Conservation (phyloP, 2,888 invertebrate species). For the Julus scandinavius region DNA sequence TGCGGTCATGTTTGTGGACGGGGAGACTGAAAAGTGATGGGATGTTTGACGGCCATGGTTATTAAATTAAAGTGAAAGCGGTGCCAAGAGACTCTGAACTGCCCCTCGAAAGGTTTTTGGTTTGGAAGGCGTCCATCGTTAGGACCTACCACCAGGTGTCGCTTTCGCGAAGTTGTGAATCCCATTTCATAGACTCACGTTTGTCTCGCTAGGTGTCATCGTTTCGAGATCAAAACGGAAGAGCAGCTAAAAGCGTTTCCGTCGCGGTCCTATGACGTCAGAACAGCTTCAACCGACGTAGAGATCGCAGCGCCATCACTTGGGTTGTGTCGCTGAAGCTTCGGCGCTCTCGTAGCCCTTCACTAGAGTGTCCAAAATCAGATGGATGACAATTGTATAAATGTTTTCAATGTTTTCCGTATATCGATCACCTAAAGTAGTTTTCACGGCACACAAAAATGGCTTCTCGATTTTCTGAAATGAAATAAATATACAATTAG, state of each 20-base stretch:
- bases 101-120: not conserved
- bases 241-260: not conserved
- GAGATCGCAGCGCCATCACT: constrained; percentile 24
- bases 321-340: constrained; percentile 16
- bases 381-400: constrained; percentile 87
- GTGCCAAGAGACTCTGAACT: not conserved
- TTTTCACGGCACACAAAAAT: constrained; percentile 85
- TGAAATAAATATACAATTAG: not conserved
- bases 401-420: constrained; percentile 89
- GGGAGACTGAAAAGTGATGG: no score
- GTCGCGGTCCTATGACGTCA: not conserved
- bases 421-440: constrained; percentile 86
- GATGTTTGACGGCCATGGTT: no score
- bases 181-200: not conserved
- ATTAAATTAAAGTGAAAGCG: not conserved
- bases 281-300: not conserved
- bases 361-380: constrained; percentile 85
- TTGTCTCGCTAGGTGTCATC: not conserved
- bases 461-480: constrained; percentile 87
- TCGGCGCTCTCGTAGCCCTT: constrained; percentile 76
- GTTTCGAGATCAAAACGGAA: not conserved
- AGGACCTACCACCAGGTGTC: not conserved
- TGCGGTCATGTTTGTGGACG: no score
- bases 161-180: not conserved
- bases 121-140: not conserved